Evolutionary conservation across 1,140 invertebrate genomes (phyloP).

Genomic region (Pantala flavescens): DNA sequence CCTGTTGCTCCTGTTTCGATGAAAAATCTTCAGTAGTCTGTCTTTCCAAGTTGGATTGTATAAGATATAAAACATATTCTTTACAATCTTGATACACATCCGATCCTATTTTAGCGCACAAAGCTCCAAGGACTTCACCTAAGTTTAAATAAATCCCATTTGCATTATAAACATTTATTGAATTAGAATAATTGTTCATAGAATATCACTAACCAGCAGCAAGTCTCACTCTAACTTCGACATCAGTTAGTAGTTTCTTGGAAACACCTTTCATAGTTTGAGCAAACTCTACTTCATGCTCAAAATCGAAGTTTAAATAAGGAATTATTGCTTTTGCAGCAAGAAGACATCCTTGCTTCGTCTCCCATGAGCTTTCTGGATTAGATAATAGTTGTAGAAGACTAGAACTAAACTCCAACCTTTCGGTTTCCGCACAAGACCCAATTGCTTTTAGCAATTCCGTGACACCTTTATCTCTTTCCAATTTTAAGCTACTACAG

Average conservation of each 20-base stretch:
- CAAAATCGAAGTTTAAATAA: slow-evolving; percentile 26
- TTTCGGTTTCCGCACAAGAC: slow-evolving; percentile 22
- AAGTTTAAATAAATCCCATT: background rate
- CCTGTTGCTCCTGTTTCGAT: slow-evolving; percentile 26
- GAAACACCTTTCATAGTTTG: slow-evolving; percentile 27
- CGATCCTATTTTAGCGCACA: slow-evolving; percentile 34
- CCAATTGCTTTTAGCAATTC: slow-evolving; percentile 31
- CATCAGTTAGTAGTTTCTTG: slow-evolving; percentile 32
- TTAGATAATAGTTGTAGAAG: slow-evolving; percentile 22
- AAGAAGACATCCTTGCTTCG: slow-evolving; percentile 35
- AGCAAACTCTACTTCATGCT: slow-evolving; percentile 29
- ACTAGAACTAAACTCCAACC: slow-evolving; percentile 26
- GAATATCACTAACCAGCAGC: slow-evolving; percentile 31
- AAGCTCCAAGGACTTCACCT: slow-evolving; percentile 37
- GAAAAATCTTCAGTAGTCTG: slow-evolving; percentile 29
- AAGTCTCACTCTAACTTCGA: slow-evolving; percentile 36
- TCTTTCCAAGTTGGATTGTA: slow-evolving; percentile 36
- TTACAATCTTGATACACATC: slow-evolving; percentile 32
- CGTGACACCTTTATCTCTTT: slow-evolving; percentile 33
- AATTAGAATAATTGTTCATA: background rate
- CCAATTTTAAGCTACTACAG: slow-evolving; percentile 34
- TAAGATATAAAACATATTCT: slow-evolving; percentile 32
- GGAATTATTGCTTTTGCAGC: slow-evolving; percentile 32
- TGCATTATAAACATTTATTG: background rate
- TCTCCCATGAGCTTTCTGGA: slow-evolving; percentile 28